Base-by-base conservation (phyloP, 1,140 invertebrate species). In the Drosophila simulans region DNA sequence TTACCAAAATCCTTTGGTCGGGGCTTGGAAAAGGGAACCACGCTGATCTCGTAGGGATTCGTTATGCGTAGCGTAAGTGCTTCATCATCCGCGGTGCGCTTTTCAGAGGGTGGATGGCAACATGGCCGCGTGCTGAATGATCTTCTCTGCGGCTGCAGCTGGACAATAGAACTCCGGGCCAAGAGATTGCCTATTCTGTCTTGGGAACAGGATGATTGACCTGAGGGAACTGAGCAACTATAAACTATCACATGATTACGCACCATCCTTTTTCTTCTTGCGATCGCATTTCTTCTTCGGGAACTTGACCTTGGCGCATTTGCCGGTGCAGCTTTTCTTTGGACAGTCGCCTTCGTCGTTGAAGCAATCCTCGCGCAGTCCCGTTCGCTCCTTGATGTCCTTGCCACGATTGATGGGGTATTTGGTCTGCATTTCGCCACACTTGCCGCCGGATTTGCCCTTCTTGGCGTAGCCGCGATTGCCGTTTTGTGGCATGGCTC, bases 211-310 rank as follows among this genome's bases (percentile, higher is more conserved):
- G 25, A 34, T 31, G 11, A 34, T 27, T 1, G n/a, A 58, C 54
- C 13, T 22, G 15, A 10, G 1, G 3, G 13, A 7, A 27, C 22
- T 12, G 10, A 17, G n/a, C 37, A 10, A 15, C 1, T 1, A 42
- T 11, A 3, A 12, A 25, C 20, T 22, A 22, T 10, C 8, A 5
- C 4, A 43, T 31, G 5, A 13, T 4, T 69, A 80, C 63, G 39
- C 45, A 78, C 64, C 34, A 37, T 68, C 35, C 12, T 53, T 56
- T 10, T 63, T 15, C n/a, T 51, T 39, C 7, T 48, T 37, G 12
- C 42, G 64, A 0, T 70, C 79, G 5, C 83, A 88, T 22, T 89
- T 88, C 20, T 89, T 90, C 0, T 58, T 59, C 0, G 76, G 84
- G 5, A 64, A 48, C 43, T 55, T 54, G 0, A 89, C 60, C 4